These are phyloP conservation scores for Anoura caudifer DNA, from an alignment of 2,113 vertebrate genomes.

Conservation along the genomic window DNA sequence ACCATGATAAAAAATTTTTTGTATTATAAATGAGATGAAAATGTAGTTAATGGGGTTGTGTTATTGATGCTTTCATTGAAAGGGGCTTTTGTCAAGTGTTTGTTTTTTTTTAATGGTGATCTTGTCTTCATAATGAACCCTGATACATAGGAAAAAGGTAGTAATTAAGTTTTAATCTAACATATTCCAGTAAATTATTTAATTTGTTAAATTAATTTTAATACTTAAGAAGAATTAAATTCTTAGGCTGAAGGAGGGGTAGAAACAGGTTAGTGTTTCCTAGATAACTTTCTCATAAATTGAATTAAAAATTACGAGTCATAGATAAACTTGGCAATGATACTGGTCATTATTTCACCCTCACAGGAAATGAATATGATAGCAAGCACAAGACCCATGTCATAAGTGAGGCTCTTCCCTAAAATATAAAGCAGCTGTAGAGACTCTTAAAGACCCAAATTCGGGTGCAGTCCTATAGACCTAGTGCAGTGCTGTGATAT, in stretches of 20 bases:
- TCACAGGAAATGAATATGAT: background rate
- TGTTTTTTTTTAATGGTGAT: background rate
- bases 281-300: background rate
- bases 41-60: background rate
- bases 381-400: background rate
- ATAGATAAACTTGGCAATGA: background rate
- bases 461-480: background rate
- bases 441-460: background rate
- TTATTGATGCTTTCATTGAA: background rate
- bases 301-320: background rate
- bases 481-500: background rate
- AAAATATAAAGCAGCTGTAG: background rate
- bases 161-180: background rate
- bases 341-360: background rate
- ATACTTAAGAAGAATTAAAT: background rate
- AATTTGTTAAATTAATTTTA: background rate
- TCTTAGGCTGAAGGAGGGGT: background rate
- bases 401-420: background rate
- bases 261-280: background rate
- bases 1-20: background rate
- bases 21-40: constrained; percentile 3
- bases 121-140: background rate
- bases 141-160: background rate
- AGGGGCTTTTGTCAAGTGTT: background rate
- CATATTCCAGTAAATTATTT: background rate